Evolutionary conservation across 2,888 invertebrate species (phyloP).

Genomic region (Papilio protenor): DNA sequence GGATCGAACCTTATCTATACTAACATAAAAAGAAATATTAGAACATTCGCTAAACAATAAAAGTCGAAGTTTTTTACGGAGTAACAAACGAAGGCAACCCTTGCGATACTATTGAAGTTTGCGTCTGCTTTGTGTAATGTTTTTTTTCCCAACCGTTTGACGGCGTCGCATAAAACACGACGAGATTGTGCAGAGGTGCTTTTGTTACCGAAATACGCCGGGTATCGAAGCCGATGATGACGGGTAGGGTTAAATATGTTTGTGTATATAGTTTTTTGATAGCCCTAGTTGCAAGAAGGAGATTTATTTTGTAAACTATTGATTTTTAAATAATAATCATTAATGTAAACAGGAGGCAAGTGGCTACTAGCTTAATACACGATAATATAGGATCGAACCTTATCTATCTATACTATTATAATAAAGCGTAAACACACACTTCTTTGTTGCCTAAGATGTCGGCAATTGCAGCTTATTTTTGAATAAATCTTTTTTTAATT

Average conservation of each 20-base stretch:
- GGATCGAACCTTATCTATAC: too few relatives aligned
- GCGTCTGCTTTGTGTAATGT: slow-evolving; percentile 51
- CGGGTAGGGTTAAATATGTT: slow-evolving; percentile 24
- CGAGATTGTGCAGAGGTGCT: slow-evolving; percentile 55
- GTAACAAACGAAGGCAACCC: slow-evolving; percentile 35
- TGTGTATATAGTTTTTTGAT: slow-evolving; percentile 36
- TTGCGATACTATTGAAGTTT: slow-evolving; percentile 46
- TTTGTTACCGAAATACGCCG: slow-evolving; percentile 55
- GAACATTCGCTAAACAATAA: slow-evolving; percentile 37
- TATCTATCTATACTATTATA: too few relatives aligned
- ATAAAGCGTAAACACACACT: too few relatives aligned
- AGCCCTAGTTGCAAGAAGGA: neutral
- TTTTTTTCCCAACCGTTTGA: slow-evolving; percentile 47
- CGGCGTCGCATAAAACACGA: slow-evolving; percentile 54
- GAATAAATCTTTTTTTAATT: too few relatives aligned
- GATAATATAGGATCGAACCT: too few relatives aligned
- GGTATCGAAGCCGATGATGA: slow-evolving; percentile 42
- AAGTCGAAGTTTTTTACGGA: slow-evolving; percentile 42
- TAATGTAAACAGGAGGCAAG: too few relatives aligned
- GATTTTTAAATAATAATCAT: neutral
- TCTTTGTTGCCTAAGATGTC: too few relatives aligned
- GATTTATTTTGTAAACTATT: slow-evolving; percentile 22
- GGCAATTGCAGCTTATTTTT: too few relatives aligned
- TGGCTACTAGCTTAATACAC: too few relatives aligned
- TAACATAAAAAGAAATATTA: too few relatives aligned